phyloP scores from a whole-genome alignment of 2,888 invertebrate genomes.

The Andrena chrysosceles region DNA sequence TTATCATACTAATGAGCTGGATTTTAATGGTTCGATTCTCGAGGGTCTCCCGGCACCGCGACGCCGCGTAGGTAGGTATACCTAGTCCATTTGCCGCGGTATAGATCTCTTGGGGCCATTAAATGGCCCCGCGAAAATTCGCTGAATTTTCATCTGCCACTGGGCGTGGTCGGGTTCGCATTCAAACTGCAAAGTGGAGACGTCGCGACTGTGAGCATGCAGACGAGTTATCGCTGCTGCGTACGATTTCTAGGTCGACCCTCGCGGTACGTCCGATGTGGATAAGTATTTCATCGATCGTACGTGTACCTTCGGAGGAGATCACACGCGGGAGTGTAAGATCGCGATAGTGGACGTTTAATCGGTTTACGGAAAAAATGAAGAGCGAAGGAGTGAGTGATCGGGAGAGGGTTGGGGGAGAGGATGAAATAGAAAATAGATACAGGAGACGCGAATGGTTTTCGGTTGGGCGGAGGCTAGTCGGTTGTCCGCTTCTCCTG shows the following conservation, averaged over 20 bases:
- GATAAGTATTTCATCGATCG: neutral
- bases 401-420: neutral
- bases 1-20: constrained; percentile 81
- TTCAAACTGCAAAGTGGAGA: too few species aligned
- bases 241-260: too few species aligned
- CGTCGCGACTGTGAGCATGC: too few species aligned
- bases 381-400: neutral
- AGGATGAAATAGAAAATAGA: neutral
- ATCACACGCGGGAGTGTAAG: neutral
- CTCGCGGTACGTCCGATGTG: too few species aligned
- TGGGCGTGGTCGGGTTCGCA: neutral
- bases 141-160: neutral
- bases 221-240: too few species aligned
- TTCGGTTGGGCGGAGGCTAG: constrained; percentile 69
- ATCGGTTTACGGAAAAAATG: neutral
- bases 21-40: constrained; percentile 75
- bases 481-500: constrained; percentile 55
- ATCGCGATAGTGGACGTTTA: neutral
- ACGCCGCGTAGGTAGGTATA: neutral
- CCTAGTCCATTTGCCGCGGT: too few species aligned
- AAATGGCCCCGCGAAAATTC: too few species aligned
- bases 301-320: neutral
- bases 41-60: neutral
- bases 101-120: too few species aligned
- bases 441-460: constrained; percentile 49